Evolutionary conservation across 2,888 invertebrate species (phyloP), one percentile per base, ranked within the genome.

Genomic region (Dryobotodes eremita): DNA sequence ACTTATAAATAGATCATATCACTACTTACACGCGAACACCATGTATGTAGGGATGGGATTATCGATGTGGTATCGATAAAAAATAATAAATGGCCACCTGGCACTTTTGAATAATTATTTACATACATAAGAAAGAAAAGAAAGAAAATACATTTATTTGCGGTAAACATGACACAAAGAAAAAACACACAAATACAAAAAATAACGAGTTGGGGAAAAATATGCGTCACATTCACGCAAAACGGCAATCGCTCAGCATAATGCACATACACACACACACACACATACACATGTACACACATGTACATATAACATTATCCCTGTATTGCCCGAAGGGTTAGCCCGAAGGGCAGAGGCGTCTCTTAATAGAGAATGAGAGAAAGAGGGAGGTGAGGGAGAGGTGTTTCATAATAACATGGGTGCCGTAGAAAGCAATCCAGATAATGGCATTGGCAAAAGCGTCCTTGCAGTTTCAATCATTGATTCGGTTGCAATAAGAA

Each of bases 1-100:
- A 82, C 91, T 91, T 94, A 95, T 93, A 94, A 94, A 94, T 94
- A 95, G 94, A 93, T 90, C 89, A 89, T 93, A 93, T 92, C 92
- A 89, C 89, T 90, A 90, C 90, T 90, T 91, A 91, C 93, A 93
- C 91, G 91, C 93, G 83, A 91, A 90, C 92, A 92, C 82, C 91
- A 91, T 92, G 88, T 85, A 42, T 20, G 48, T 86, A 91, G 90
- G 77, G 90, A 70, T 75, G 88, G 31, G 70, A 53, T 23, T 8
- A 6, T 85, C 55, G 36, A 69, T 36, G 10, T 42, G 1, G 20
- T 57, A 53, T 81, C 86, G 77, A 80, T 84, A 42, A 50, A 77
- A 8, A 65, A 46, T 2, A 8, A 15, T 23, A 64, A 48, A n/a
- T 15, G 2, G 17, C 26, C 7, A 31, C 61, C 31, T 3, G 61